Evolutionary conservation across 1,140 invertebrate species (phyloP).

Genomic region (Lerema accius): DNA sequence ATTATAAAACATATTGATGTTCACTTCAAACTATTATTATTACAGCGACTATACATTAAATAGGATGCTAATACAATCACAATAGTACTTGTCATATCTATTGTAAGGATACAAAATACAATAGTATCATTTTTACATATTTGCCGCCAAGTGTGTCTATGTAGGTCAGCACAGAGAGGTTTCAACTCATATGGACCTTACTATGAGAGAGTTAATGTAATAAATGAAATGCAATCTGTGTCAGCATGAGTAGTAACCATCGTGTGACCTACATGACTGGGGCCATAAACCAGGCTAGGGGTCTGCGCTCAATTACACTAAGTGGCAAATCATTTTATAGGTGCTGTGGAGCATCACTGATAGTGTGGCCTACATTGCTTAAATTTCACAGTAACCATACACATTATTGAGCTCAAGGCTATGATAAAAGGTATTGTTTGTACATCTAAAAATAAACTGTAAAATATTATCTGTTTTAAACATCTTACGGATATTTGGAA

Average conservation of each 20-base stretch:
- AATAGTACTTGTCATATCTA: neutral
- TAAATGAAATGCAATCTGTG: neutral
- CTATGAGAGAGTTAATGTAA: neutral
- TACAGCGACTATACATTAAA: too few species aligned
- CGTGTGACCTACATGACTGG: slow-evolving; percentile 1
- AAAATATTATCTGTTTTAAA: too few species aligned
- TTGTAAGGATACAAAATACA: too few species aligned
- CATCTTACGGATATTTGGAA: too few species aligned
- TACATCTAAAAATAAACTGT: neutral
- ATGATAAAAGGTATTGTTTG: neutral
- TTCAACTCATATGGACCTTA: neutral
- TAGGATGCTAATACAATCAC: slow-evolving; percentile 5
- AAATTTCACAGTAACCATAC: neutral
- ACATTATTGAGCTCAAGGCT: neutral
- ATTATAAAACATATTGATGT: too few species aligned
- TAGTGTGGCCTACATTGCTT: slow-evolving; percentile 4
- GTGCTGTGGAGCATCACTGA: neutral
- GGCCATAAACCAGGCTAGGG: slow-evolving; percentile 1
- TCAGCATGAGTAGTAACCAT: neutral
- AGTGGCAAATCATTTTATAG: slow-evolving; percentile 9
- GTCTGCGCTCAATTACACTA: slow-evolving; percentile 19
- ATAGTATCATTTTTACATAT: neutral
- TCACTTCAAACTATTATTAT: too few species aligned
- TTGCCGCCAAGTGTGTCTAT: neutral
- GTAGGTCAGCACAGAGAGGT: too few species aligned